Base-by-base conservation (phyloP, 2,888 invertebrate species). In the Hermodice carunculata region DNA sequence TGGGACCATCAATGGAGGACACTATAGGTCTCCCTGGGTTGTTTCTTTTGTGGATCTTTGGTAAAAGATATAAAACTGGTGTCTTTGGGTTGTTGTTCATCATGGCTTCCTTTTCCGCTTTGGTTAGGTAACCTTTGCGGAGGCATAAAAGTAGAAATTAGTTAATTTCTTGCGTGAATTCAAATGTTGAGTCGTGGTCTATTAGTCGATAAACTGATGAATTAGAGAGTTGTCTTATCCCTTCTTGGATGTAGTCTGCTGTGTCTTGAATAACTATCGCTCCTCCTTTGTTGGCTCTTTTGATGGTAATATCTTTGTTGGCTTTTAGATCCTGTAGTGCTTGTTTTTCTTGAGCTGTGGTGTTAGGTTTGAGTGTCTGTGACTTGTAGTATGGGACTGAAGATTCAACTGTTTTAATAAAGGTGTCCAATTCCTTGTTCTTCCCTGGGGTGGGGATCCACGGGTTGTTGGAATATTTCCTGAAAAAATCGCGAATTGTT, bases 191-290 rank as follows among this genome's bases (percentile, higher is more conserved):
- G 22, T 46, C 46, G n/a, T n/a, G 8, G 19, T 8, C n/a, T 8
- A 22, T 46, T 32, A 31, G 17, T 5, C 2, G 6, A n/a, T 51
- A 51, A 32, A n/a, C 17, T 28, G 28, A 3, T 3, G 11, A 14
- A 28, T 51, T 51, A 32, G 11, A 24, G 2, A 53, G 53, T 53
- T 53, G 53, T n/a, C 26, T n/a, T 37, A 29, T 31, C 2, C 34
- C n/a, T 34, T 53, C 26, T 22, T n/a, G 14, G 11, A 53, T 32
- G 37, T 53, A 53, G 53, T 53, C 53, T 5, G 19, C 37, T 6
- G 53, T 53, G 32, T 53, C 24, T 37, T 37, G 32, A 24, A 53
- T 32, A 1, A 53, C 53, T 11, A 53, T 53, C 19, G 53, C 53
- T 11, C 53, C 53, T 5, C 53, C 53, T 37, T 53, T 53, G 37